phyloP scores from a whole-genome alignment of 2,888 invertebrate genomes.

The Caenorhabditis panamensis region DNA sequence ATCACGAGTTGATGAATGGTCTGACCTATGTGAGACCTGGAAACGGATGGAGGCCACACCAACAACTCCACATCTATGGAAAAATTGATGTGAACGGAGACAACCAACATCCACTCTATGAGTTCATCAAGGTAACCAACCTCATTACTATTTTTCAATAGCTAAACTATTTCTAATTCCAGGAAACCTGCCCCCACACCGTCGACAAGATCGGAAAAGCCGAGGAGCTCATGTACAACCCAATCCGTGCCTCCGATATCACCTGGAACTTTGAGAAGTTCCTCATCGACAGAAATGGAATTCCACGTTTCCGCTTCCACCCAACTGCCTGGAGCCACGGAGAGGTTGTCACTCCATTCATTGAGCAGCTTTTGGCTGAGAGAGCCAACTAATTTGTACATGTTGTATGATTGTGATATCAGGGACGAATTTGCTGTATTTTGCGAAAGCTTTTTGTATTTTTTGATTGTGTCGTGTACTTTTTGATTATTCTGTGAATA shows the following conservation, averaged over 20 bases:
- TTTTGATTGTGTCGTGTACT: neutral
- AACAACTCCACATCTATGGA: slow-evolving; percentile 80
- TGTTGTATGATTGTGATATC: neutral
- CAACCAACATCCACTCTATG: slow-evolving; percentile 81
- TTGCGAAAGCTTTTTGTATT: neutral
- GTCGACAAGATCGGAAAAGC: slow-evolving; percentile 78
- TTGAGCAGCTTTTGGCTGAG: slow-evolving; percentile 74
- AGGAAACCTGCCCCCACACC: slow-evolving; percentile 81
- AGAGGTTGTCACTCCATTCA: slow-evolving; percentile 76
- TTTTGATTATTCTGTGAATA: neutral
- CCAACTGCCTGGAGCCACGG: slow-evolving; percentile 81
- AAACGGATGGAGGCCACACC: slow-evolving; percentile 80
- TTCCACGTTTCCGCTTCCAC: slow-evolving; percentile 80
- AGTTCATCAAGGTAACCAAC: slow-evolving; percentile 78
- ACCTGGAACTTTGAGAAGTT: slow-evolving; percentile 81
- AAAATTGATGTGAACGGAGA: slow-evolving; percentile 81
- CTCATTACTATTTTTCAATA: too few relatives aligned
- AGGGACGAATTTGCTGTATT: neutral
- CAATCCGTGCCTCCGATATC: slow-evolving; percentile 78
- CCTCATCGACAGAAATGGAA: slow-evolving; percentile 80
- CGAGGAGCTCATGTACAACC: slow-evolving; percentile 80
- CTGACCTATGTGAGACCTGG: slow-evolving; percentile 80
- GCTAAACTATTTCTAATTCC: slow-evolving; percentile 28
- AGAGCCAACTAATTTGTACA: slow-evolving; percentile 40
- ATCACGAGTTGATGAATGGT: slow-evolving; percentile 81